phyloP scores from a whole-genome alignment of 37 sponge, comb jelly and placozoan genomes.

The Hexactinellida sp. region DNA sequence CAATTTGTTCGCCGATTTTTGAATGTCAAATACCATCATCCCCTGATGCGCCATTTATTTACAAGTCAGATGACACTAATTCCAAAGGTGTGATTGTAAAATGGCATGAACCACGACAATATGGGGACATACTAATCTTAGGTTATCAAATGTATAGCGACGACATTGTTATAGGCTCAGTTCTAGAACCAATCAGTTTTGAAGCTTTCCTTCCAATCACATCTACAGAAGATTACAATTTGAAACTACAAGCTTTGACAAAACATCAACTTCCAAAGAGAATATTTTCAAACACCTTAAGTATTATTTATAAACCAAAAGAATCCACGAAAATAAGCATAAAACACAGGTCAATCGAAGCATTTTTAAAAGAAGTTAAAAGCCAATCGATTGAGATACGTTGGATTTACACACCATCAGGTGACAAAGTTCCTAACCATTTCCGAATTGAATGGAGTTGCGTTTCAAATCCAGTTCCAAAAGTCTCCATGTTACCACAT shows the following conservation, averaged over 20 bases:
- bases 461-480: background rate
- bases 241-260: background rate
- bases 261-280: background rate
- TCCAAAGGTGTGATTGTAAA: background rate
- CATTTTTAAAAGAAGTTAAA: background rate
- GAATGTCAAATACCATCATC: background rate
- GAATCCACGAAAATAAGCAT: background rate
- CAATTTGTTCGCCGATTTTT: constrained; percentile 6
- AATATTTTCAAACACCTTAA: background rate
- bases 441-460: background rate
- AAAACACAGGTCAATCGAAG: background rate
- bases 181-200: background rate
- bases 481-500: background rate
- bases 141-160: constrained; percentile 3
- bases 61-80: background rate
- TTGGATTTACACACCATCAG: background rate
- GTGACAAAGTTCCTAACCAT: background rate
- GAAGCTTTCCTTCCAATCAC: background rate
- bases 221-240: background rate
- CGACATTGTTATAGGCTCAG: background rate
- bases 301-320: background rate
- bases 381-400: background rate
- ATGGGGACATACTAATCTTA: background rate
- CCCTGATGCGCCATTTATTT: background rate
- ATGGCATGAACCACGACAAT: constrained; percentile 5